These are phyloP conservation scores for Tursiops truncatus DNA, from an alignment of 2,113 vertebrate genomes.

Conservation along the genomic window DNA sequence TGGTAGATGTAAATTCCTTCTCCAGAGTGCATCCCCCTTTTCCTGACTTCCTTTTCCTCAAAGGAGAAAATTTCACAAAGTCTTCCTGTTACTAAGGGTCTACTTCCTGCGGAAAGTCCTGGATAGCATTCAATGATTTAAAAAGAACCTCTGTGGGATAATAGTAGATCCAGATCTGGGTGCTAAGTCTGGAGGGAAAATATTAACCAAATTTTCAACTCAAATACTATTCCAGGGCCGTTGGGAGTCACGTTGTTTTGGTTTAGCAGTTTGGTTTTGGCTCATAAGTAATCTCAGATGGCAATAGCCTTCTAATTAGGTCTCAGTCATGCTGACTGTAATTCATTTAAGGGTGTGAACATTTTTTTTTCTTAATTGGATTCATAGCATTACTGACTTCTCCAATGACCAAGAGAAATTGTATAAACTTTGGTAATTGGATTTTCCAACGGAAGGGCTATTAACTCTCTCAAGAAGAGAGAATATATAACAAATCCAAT, in stretches of 20 bases:
- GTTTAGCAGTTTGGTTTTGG: constrained; percentile 44
- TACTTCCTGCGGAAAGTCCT: constrained; percentile 46
- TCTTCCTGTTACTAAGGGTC: constrained; percentile 56
- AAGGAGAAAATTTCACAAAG: constrained; percentile 27
- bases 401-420: constrained; percentile 51
- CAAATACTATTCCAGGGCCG: not conserved
- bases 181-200: constrained; percentile 26
- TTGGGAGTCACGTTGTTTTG: constrained; percentile 43
- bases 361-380: constrained; percentile 31
- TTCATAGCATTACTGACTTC: constrained; percentile 57
- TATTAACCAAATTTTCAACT: not conserved
- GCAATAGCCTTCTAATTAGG: constrained; percentile 50
- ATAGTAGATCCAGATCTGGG: not conserved
- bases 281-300: constrained; percentile 44
- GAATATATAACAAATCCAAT: not conserved
- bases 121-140: constrained; percentile 2
- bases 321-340: constrained; percentile 1
- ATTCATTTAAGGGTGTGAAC: constrained; percentile 66
- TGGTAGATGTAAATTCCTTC: not conserved
- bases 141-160: not conserved
- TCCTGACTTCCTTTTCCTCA: constrained; percentile 53
- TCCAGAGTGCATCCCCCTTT: not conserved
- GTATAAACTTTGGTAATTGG: constrained; percentile 19
- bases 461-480: constrained; percentile 37
- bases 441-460: constrained; percentile 29